Base-by-base conservation (phyloP, 2,888 invertebrate genomes). In the Hirtodrosophila histrioides region DNA sequence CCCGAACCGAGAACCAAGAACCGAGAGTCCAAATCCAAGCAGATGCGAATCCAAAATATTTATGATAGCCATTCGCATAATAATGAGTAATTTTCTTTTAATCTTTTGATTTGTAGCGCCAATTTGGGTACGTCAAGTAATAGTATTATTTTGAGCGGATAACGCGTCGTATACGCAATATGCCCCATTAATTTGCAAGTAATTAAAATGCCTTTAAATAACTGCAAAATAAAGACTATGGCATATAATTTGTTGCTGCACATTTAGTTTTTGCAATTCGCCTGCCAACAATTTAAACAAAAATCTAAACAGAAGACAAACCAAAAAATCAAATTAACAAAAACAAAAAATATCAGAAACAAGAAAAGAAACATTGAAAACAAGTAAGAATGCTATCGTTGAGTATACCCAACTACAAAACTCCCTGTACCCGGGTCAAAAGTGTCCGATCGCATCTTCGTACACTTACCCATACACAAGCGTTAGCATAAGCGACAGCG, bases 171-270 rank as follows among this genome's bases (percentile, higher is more conserved):
- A 79, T 86, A 76, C 84, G 78, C 84, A 86, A 78, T 54, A 53
- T 48, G 64, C 33, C 49, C 78, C 74, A 87, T 86, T 80, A 77
- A 82, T 82, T 82, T 70, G 50, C 81, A 77, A 86, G 82, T 77
- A 77, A 82, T 82, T 82, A 86, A 88, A 84, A 77, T 82, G 81
- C 77, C 70, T 64, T 40, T 43, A 49, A 76, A 66, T 62, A 69
- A 83, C 73, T 64, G 69, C 76, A 72, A 49, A 69, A 46, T 61
- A 69, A 76, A 83, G 66, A 64, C 49, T 45, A 45, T 23, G 41
- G 23, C 40, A 48, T 40, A 43, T 46, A 74, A 63, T 60, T 62
- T 74, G 55, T 74, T 74, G 71, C 63, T 78, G 84, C 70, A 64
- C 46, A 62, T 55, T 61, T 69, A 60, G 53, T 60, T 75, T 60